phyloP scores from a whole-genome alignment of 2,888 invertebrate genomes.

The Caenorhabditis becei region DNA sequence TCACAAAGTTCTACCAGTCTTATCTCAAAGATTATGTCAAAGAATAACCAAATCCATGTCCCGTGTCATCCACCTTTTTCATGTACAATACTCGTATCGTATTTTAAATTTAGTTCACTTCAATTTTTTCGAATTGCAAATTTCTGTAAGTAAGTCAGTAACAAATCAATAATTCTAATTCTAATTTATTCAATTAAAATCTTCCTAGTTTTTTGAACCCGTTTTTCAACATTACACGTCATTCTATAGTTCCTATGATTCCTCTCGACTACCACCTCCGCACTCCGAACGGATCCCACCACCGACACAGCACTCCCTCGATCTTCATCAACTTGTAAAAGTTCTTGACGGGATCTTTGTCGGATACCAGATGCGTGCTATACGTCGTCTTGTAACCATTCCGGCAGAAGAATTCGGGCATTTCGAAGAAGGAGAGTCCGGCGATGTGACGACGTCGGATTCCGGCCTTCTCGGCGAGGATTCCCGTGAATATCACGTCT shows the following conservation, averaged over 20 bases:
- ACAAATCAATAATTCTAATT: no score
- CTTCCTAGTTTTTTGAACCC: no score
- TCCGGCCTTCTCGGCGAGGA: conserved; percentile 63
- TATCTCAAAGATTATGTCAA: neutral
- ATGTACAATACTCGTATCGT: no score
- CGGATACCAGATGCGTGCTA: conserved; percentile 61
- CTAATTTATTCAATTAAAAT: no score
- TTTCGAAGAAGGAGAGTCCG: conserved; percentile 65
- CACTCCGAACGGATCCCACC: conserved; percentile 58
- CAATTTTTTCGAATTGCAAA: no score
- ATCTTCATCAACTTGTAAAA: conserved; percentile 56
- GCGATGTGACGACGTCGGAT: conserved; percentile 57
- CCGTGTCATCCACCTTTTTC: no score
- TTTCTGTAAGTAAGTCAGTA: no score
- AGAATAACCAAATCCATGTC: no score
- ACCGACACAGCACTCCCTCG: conserved; percentile 55
- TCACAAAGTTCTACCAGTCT: conserved; percentile 19
- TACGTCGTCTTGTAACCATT: conserved; percentile 59
- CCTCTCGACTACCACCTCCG: conserved; percentile 19
- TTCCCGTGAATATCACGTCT: conserved; percentile 70
- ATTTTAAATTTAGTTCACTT: no score
- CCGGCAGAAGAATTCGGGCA: conserved; percentile 65
- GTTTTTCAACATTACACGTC: neutral
- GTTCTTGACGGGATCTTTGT: conserved; percentile 59
- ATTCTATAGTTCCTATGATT: neutral